These are phyloP conservation scores for Phataginus tricuspis DNA, from an alignment of 2,797 vertebrate genomes.

Conservation along the genomic window DNA sequence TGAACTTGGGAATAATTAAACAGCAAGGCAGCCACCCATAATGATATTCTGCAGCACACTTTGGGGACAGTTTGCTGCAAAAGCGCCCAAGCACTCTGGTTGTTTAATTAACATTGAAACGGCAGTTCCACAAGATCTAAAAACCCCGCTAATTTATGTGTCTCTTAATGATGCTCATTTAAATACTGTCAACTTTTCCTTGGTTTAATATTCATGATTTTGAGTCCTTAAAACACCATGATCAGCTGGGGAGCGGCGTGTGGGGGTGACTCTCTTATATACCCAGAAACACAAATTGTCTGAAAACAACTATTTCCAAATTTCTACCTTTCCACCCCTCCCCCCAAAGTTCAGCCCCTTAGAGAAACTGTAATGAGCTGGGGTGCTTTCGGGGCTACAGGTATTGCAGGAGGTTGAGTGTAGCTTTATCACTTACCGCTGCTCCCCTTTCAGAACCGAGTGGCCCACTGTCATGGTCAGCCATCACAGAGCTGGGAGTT, in stretches of 20 bases:
- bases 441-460: slow-evolving; percentile 33
- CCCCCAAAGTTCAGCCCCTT: not conserved
- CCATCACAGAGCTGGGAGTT: not conserved
- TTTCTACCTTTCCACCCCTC: not conserved
- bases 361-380: not conserved
- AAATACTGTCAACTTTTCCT: slow-evolving; percentile 91
- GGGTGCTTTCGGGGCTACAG: not conserved
- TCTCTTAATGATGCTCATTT: slow-evolving; percentile 92
- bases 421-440: not conserved
- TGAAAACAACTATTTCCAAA: slow-evolving; percentile 52
- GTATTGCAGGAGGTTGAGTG: not conserved
- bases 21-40: slow-evolving; percentile 91
- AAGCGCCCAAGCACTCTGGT: slow-evolving; percentile 88
- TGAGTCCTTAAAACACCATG: slow-evolving; percentile 87
- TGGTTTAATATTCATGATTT: slow-evolving; percentile 90
- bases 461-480: not conserved
- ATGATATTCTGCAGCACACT: slow-evolving; percentile 91
- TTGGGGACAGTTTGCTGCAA: slow-evolving; percentile 89
- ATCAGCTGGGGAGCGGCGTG: slow-evolving; percentile 42
- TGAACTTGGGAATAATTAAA: slow-evolving; percentile 91
- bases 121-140: slow-evolving; percentile 90
- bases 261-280: not conserved
- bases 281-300: slow-evolving; percentile 51
- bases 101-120: slow-evolving; percentile 92
- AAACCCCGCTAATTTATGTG: slow-evolving; percentile 92